Percentiles rank a stretch among this genome's conserved stretches.
Evolutionary conservation across 2,797 vertebrate genomes (phyloP).

Genomic region (Karalla daura): DNA sequence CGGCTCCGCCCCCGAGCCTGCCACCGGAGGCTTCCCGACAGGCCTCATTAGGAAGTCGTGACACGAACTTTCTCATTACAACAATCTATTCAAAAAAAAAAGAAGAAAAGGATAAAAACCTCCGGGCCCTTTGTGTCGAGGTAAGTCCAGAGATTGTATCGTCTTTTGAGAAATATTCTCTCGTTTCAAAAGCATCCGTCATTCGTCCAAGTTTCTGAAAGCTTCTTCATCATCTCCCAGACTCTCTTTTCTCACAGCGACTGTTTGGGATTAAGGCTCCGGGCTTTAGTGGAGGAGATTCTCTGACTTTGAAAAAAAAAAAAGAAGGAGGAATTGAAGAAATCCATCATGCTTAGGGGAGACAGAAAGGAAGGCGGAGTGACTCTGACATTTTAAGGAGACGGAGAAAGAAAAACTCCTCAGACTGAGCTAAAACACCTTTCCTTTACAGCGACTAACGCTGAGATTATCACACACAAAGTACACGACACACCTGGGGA

Average conservation of each 20-base stretch:
- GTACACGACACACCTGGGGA: not conserved
- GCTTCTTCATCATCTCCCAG: slow-evolving; percentile 37
- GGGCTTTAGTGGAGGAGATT: slow-evolving; percentile 48
- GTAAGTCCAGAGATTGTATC: slow-evolving; percentile 55
- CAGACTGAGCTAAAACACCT: not conserved
- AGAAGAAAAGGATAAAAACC: too few relatives aligned
- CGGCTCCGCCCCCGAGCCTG: slow-evolving; percentile 56
- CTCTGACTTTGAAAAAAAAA: slow-evolving; percentile 49
- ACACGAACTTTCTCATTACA: slow-evolving; percentile 49
- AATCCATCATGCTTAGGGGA: slow-evolving; percentile 57
- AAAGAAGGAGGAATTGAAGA: slow-evolving; percentile 35
- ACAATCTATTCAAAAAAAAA: slow-evolving; percentile 62
- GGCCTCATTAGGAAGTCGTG: slow-evolving; percentile 61
- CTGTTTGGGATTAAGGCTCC: slow-evolving; percentile 67
- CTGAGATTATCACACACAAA: slow-evolving; percentile 7
- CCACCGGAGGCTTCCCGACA: slow-evolving; percentile 56
- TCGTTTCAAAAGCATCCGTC: slow-evolving; percentile 57
- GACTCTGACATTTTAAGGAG: slow-evolving; percentile 24
- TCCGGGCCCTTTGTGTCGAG: slow-evolving; percentile 49
- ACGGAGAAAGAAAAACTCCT: slow-evolving; percentile 2
- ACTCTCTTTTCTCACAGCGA: slow-evolving; percentile 27
- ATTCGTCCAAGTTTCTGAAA: slow-evolving; percentile 34
- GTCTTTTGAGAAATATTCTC: slow-evolving; percentile 36
- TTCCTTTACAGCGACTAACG: not conserved
- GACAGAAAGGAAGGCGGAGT: slow-evolving; percentile 18